Conservation (phyloP, 1,140 invertebrate genomes). For the Bombus ignitus region DNA sequence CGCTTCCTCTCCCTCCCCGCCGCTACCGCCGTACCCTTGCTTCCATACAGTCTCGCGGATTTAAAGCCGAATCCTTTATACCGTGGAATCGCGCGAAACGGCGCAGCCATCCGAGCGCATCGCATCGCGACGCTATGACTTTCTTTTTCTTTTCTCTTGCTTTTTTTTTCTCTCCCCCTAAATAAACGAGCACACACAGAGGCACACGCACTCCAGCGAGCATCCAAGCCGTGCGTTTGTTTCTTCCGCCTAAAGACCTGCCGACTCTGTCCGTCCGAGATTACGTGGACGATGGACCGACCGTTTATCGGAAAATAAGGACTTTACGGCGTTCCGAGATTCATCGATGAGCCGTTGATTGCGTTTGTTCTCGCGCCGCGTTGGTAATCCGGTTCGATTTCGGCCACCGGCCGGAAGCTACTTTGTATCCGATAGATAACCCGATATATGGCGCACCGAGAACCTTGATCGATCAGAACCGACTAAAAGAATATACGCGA, state of each 20-base stretch:
- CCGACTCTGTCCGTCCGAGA: neutral
- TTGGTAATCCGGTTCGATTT: neutral
- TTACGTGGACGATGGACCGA: neutral
- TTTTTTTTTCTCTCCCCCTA: neutral
- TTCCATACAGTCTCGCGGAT: constrained; percentile 44
- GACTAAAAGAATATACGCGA: too few species aligned
- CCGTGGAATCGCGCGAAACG: constrained; percentile 51
- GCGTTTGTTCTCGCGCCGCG: neutral
- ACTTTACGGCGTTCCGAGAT: neutral
- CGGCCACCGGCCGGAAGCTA: neutral
- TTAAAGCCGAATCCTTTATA: constrained; percentile 64
- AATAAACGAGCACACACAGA: neutral
- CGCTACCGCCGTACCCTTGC: neutral
- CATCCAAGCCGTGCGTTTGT: too few species aligned
- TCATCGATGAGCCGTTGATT: neutral
- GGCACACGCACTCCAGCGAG: neutral
- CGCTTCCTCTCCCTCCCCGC: neutral
- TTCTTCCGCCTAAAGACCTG: neutral
- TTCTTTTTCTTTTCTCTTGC: neutral
- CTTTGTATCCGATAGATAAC: neutral
- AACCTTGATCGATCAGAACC: too few species aligned
- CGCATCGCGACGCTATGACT: constrained; percentile 21
- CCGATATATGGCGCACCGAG: too few species aligned
- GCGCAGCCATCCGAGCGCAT: constrained; percentile 32
- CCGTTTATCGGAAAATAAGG: neutral